Conservation (phyloP, 2,113 vertebrate species). For the Peucedramus taeniatus region DNA sequence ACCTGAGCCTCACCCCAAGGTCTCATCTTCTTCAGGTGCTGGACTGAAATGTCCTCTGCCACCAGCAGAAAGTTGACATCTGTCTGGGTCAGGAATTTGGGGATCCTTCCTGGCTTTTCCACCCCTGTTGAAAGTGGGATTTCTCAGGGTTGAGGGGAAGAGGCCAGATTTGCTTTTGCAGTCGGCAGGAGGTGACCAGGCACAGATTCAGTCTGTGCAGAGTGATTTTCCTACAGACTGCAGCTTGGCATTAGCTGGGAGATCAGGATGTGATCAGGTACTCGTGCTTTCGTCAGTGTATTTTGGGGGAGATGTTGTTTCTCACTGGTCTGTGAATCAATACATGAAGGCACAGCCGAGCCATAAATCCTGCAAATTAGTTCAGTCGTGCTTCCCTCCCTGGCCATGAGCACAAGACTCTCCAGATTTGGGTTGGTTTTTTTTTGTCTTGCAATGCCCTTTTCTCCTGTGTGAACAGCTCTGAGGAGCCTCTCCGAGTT, state of each 20-base stretch:
- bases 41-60: not conserved
- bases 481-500: not conserved
- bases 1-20: not conserved
- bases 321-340: conserved; percentile 27
- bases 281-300: not conserved
- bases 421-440: not conserved
- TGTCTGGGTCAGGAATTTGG: not conserved
- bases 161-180: not conserved
- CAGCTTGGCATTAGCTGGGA: not conserved
- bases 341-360: not conserved
- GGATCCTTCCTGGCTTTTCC: not conserved
- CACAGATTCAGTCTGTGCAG: not conserved
- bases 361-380: conserved; percentile 26
- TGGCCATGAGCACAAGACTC: not conserved
- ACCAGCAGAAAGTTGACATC: not conserved
- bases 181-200: not conserved
- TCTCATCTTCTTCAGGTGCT: not conserved
- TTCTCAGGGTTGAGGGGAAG: not conserved
- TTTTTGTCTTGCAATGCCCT: not conserved
- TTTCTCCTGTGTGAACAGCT: conserved; percentile 7
- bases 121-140: accelerated
- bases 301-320: conserved; percentile 22
- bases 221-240: not conserved
- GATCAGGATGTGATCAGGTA: conserved; percentile 20
- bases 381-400: not conserved